These are phyloP conservation scores for Ia io DNA, from an alignment of 2,113 vertebrate species.

Conservation along the genomic window DNA sequence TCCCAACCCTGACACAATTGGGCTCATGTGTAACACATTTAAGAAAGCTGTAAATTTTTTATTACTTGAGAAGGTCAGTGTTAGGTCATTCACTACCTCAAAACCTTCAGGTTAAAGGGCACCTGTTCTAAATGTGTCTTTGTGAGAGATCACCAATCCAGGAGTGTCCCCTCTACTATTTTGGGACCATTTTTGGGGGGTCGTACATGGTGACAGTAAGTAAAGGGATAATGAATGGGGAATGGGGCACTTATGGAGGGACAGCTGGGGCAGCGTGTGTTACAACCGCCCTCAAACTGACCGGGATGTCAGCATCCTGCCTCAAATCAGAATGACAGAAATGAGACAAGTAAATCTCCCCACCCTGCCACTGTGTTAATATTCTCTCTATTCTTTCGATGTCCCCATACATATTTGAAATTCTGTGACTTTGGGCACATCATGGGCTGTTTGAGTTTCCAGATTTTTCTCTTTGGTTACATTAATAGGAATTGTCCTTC, in stretches of 20 bases:
- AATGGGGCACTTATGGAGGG: accelerated
- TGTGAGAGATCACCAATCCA: background rate
- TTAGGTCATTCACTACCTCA: background rate
- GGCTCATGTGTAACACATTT: background rate
- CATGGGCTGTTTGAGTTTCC: background rate
- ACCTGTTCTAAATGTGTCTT: background rate
- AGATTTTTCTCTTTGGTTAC: background rate
- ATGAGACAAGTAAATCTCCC: background rate
- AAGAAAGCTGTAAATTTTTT: background rate
- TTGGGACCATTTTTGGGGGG: too few relatives aligned
- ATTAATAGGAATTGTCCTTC: background rate
- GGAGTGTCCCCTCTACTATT: background rate
- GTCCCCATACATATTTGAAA: background rate
- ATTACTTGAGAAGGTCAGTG: background rate
- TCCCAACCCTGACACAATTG: background rate
- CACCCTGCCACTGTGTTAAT: too few relatives aligned
- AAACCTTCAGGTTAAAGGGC: background rate
- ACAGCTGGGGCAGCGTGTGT: accelerated
- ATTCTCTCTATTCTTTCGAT: background rate
- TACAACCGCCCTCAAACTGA: background rate
- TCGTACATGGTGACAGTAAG: background rate
- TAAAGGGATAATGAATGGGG: background rate
- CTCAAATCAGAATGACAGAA: background rate
- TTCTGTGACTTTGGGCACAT: background rate
- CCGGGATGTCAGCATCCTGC: background rate